Conservation (phyloP, 2,888 invertebrate species). For the Dromius quadrimaculatus region DNA sequence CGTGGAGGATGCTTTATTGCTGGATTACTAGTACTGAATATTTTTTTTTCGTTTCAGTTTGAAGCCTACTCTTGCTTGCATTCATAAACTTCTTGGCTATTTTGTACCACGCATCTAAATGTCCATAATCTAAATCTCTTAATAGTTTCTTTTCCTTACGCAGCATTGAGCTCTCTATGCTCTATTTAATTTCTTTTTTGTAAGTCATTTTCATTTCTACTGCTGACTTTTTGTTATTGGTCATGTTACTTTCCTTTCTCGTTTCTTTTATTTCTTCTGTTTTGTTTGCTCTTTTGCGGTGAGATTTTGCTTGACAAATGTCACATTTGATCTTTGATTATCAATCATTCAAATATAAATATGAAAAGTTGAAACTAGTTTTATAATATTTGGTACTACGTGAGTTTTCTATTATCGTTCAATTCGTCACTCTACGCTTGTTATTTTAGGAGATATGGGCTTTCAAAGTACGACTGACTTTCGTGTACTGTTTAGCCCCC, state of each 20-base stretch:
- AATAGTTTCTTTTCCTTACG: slow-evolving; percentile 33
- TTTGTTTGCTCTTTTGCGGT: slow-evolving; percentile 22
- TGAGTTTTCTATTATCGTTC: no score
- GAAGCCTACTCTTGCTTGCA: no score
- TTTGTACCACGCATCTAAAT: slow-evolving; percentile 1
- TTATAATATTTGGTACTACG: no score
- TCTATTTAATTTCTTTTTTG: slow-evolving; percentile 24
- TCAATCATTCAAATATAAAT: slow-evolving; percentile 28
- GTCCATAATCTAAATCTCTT: not conserved
- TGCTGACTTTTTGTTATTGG: slow-evolving; percentile 17
- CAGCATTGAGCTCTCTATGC: not conserved
- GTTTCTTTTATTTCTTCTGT: slow-evolving; percentile 7
- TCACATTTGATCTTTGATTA: slow-evolving; percentile 6
- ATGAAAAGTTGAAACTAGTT: no score
- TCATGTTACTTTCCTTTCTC: slow-evolving; percentile 23
- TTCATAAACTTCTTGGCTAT: not conserved
- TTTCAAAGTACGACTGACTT: no score
- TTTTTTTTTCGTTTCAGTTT: no score
- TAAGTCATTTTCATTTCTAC: slow-evolving; percentile 6
- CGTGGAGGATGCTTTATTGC: no score
- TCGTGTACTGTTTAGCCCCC: no score
- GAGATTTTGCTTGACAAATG: slow-evolving; percentile 23
- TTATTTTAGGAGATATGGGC: no score
- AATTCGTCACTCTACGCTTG: no score
- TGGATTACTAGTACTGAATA: no score